phyloP scores from a whole-genome alignment of 2,113 vertebrate species.

The Bujurquina vittata region DNA sequence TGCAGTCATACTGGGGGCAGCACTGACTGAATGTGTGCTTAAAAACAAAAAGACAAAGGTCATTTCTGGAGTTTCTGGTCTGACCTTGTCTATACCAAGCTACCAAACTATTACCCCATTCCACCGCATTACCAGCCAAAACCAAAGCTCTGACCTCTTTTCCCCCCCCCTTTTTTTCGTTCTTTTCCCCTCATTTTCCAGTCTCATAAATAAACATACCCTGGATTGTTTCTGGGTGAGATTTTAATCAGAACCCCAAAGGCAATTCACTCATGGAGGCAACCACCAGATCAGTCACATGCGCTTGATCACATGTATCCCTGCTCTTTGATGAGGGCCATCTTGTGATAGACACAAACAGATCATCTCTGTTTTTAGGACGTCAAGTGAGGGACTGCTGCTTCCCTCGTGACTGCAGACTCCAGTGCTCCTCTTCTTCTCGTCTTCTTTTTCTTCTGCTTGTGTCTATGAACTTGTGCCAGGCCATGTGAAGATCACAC shows the following conservation, averaged over 20 bases:
- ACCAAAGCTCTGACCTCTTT: constrained; percentile 23
- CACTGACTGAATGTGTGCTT: not conserved
- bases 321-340: constrained; percentile 18
- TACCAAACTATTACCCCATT: not conserved
- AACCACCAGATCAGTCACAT: constrained; percentile 46
- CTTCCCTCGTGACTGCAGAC: constrained; percentile 42
- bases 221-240: constrained; percentile 28
- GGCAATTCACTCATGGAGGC: constrained; percentile 26
- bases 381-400: constrained; percentile 30
- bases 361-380: constrained; percentile 65
- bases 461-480: constrained; percentile 46
- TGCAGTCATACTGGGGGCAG: not conserved
- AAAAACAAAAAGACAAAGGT: not conserved
- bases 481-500: constrained; percentile 51
- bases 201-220: constrained; percentile 9
- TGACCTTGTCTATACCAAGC: not conserved
- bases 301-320: constrained; percentile 43
- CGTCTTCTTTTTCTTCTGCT: not conserved
- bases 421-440: constrained; percentile 26
- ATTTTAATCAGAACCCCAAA: constrained; percentile 40
- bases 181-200: not conserved
- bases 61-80: no score
- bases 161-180: no score
- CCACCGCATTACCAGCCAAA: not conserved
- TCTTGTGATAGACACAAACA: constrained; percentile 59